phyloP scores from a whole-genome alignment of 2,888 invertebrate species.

The Cacoxenus indagator region DNA sequence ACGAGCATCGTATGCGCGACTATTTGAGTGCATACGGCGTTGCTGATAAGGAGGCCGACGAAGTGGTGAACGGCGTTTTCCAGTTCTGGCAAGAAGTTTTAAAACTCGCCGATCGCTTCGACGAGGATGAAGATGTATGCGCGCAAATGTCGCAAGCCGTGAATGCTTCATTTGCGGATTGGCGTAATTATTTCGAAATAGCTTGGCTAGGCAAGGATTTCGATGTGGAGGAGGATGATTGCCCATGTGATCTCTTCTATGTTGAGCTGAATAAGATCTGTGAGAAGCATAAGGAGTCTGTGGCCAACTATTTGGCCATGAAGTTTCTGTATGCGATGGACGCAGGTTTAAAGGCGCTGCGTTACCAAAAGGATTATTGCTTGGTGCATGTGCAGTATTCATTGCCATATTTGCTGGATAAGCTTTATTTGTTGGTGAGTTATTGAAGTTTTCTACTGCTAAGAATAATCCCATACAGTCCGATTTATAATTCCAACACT shows the following conservation, averaged over 20 bases:
- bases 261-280: conserved; percentile 52
- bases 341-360: conserved; percentile 44
- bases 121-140: conserved; percentile 41
- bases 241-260: conserved; percentile 55
- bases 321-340: conserved; percentile 61
- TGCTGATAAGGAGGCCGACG: conserved; percentile 37
- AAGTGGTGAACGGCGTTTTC: conserved; percentile 53
- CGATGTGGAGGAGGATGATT: not conserved
- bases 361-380: conserved; percentile 56
- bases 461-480: not conserved
- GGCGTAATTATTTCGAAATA: conserved; percentile 56
- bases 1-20: conserved; percentile 56
- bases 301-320: conserved; percentile 67
- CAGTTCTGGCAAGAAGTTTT: conserved; percentile 55
- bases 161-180: conserved; percentile 35
- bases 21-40: conserved; percentile 56
- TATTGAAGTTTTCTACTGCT: not conserved
- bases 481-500: conserved; percentile 3
- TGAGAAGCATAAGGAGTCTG: conserved; percentile 46
- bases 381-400: conserved; percentile 38
- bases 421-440: conserved; percentile 56
- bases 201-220: conserved; percentile 54
- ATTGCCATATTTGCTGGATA: conserved; percentile 48
- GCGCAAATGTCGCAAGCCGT: not conserved
- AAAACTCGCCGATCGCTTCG: conserved; percentile 42